Conservation (phyloP, 2,113 vertebrate species). For the Pseudorhombus dupliciocellatus region DNA sequence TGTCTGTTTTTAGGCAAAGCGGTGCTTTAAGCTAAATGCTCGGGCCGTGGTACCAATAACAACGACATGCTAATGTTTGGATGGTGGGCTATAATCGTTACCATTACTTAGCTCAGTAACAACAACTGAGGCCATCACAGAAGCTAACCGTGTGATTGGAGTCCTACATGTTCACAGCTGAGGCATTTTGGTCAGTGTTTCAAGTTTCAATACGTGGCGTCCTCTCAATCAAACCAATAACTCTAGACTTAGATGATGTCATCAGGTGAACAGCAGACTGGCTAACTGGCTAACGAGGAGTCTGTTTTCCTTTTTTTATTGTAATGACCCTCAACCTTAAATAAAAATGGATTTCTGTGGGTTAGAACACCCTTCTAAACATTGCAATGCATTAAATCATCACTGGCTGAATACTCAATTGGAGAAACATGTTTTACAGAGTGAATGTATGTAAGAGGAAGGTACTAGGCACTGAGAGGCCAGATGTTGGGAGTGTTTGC, state of each 20-base stretch:
- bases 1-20: neutral
- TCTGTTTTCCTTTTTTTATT: too few species aligned
- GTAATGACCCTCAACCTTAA: too few species aligned
- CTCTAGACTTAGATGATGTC: too few species aligned
- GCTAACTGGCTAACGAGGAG: too few species aligned
- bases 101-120: neutral
- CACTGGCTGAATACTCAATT: neutral
- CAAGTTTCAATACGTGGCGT: too few species aligned
- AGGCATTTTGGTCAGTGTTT: neutral
- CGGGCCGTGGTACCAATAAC: neutral
- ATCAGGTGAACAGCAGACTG: too few species aligned
- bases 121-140: neutral
- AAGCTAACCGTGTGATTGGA: too few species aligned
- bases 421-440: neutral
- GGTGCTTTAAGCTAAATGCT: neutral
- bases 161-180: neutral
- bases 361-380: too few species aligned
- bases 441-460: too few species aligned
- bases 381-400: neutral
- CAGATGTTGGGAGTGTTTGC: conserved; percentile 8
- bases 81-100: neutral
- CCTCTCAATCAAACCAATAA: too few species aligned
- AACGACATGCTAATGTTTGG: neutral
- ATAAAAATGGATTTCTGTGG: too few species aligned
- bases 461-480: conserved; percentile 1